Evolutionary conservation across 2,888 invertebrate genomes (phyloP), one percentile per base, ranked within the genome.

Genomic region (Phymatocera aterrima): DNA sequence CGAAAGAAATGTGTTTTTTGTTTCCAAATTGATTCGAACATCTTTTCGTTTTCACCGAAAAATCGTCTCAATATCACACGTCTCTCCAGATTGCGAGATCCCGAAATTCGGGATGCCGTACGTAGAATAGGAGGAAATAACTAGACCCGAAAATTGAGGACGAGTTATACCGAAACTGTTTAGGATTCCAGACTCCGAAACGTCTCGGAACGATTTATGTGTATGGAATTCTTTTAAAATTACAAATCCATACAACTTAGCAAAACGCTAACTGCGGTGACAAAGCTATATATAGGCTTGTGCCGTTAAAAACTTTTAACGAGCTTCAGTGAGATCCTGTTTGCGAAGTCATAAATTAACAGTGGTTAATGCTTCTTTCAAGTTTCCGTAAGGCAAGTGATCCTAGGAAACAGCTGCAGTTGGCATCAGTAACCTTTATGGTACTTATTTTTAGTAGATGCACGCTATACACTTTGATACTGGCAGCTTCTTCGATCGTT

Each of bases 321-420:
- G 70, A 72, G 51, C 28, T 72, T 48, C 10, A 40, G 51, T 34
- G 51, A 34, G 61, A 48, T 48, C 34, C 31, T 72, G 70, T 72
- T 51, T 34, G 51, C 21, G 4, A 72, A 72, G 70, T 72, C 15
- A 72, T 72, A 72, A 72, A 51, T 72, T 51, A 48, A n/a, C 15
- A 21, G 70, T 51, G 21, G 70, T 72, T 51, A 21, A 72, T 34
- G 70, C 34, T 51, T 31, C 31, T 28, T 43, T 43, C n/a, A 68
- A 72, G 48, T 31, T 51, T 18, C 51, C 51, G 31, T 34, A 24
- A 43, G 12, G 18, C 31, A n/a, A n/a, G n/a, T n/a, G n/a, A n/a
- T n/a, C n/a, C 18, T n/a, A 18, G 10, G 12, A 34, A 12, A 21
- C 48, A 57, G 10, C 5, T 43, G 6, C 24, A 5, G 4, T 5